These are phyloP conservation scores for Digitonthophagus gazella DNA, from an alignment of 2,888 invertebrate genomes.

Conservation along the genomic window DNA sequence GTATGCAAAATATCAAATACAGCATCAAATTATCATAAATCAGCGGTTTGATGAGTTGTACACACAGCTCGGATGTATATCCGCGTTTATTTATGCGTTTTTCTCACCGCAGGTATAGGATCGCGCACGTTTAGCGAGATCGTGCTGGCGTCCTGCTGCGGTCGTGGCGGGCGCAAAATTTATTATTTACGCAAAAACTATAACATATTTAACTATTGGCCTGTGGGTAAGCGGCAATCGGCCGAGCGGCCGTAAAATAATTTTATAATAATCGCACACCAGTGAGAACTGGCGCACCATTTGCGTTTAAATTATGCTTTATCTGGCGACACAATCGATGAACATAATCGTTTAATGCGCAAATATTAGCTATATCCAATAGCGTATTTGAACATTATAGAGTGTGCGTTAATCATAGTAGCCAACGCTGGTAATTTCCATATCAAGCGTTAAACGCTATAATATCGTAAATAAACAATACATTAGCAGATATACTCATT, in stretches of 20 bases:
- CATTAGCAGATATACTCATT: too few relatives aligned
- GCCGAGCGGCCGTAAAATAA: slow-evolving; percentile 24
- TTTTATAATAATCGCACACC: slow-evolving; percentile 28
- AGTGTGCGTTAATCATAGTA: slow-evolving; percentile 25
- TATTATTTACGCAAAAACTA: slow-evolving; percentile 28
- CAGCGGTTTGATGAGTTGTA: not conserved
- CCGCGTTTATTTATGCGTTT: not conserved
- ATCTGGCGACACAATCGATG: slow-evolving; percentile 27
- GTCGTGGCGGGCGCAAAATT: slow-evolving; percentile 3
- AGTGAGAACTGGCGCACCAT: slow-evolving; percentile 11
- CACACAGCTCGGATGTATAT: not conserved
- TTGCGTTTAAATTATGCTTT: slow-evolving; percentile 29
- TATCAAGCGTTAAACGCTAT: not conserved
- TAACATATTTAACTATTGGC: slow-evolving; percentile 26
- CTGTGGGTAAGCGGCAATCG: not conserved
- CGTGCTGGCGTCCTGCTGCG: too few relatives aligned
- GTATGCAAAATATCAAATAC: not conserved
- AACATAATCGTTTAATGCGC: slow-evolving; percentile 30
- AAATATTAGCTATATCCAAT: slow-evolving; percentile 30
- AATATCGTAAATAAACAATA: too few relatives aligned
- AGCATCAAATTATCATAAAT: not conserved
- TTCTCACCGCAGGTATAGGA: not conserved
- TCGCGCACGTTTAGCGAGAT: not conserved
- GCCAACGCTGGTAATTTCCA: not conserved
- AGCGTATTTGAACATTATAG: slow-evolving; percentile 27